Evolutionary conservation across 2,888 invertebrate genomes (phyloP), one percentile per base, ranked within the genome.

Genomic region (Callyntrura guangdongensis): DNA sequence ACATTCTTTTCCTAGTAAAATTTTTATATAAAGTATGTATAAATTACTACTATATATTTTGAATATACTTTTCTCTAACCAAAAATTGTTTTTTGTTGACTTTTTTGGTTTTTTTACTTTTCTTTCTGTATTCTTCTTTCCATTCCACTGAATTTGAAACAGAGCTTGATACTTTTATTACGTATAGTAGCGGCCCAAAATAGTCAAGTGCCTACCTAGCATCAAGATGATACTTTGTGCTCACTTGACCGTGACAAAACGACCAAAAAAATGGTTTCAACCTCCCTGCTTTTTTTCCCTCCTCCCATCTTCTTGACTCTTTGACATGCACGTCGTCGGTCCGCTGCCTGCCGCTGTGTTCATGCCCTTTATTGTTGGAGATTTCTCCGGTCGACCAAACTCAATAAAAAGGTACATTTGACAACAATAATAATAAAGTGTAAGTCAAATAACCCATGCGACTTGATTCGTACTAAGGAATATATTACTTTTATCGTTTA

Each of bases 171-270:
- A 56, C 49, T 53, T 56, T 56, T n/a, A 3, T 1, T 69, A 6
- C 3, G 67, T 1, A 17, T 1, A 20, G 11, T 3, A 64, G 25
- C 64, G 1, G 22, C 11, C 4, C 47, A 72, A 25, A n/a, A n/a
- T n/a, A 6, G 72, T 47, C 47, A 72, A 72, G 72, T 45, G 47
- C 45, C 45, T 8, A 20, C 59, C n/a, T 5, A 6, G 12, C 22
- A n/a, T 14, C 45, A 87, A 47, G 53, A 64, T 64, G 64, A 67
- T 69, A 81, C 82, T 88, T n/a, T 88, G 82, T 88, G 87, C 59
- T 82, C 87, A 88, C 87, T 88, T 88, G 87, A 88, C 87, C 87
- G 47, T 81, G 72, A n/a, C 69, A 69, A 56, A 82, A 88, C 49
- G 79, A 72, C 69, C 69, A 59, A 59, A 72, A 47, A 11, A 20